Base-by-base conservation (phyloP, 2,113 vertebrate species). In the Sander lucioperca region DNA sequence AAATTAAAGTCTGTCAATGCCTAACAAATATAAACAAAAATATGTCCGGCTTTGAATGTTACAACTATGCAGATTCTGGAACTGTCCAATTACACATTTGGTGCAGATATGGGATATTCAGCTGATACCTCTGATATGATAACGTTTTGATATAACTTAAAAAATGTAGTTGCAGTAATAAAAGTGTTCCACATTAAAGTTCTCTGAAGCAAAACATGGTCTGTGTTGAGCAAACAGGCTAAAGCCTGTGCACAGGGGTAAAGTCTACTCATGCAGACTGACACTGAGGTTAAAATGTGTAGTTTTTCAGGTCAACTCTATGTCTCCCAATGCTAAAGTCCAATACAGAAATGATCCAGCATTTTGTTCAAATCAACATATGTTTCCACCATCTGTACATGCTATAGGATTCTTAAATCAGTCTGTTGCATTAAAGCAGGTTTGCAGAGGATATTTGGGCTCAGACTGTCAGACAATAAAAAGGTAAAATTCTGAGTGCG, bases 391-490 rank as follows among this genome's bases (percentile, higher is more conserved):
- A 15, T 43, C 51, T 47, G 27, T 56, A 47, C 8, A 13, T 30
- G 12, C 14, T 5, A 6, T 54, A 36, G 15, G 7, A 48, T 19
- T 27, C 18, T 57, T 39, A 43, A 18, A 54, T 45, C 30, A 33
- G 48, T 36, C 59, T 23, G 65, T 16, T 45, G 12, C 66, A 61
- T 58, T 47, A 27, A 72, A 72, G 56, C 23, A 73, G 19, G 30
- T 50, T 16, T 61, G 21, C 54, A 61, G 54, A 61, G 15, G 23
- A 48, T 16, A 1, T 51, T 74, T 11, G n/a, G 23, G 13, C 33
- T 53, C 3, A 51, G 45, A 59, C 4, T 13, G 25, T 53, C 21
- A 63, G 47, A 4, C 4, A 48, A 16, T 1, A 2, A 5, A 5
- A 59, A 6, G 47, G 58, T 63, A 30, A 61, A 57, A 30, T 57